These are phyloP conservation scores for Cyaniris semiargus DNA, from an alignment of 2,888 invertebrate species.

Conservation along the genomic window DNA sequence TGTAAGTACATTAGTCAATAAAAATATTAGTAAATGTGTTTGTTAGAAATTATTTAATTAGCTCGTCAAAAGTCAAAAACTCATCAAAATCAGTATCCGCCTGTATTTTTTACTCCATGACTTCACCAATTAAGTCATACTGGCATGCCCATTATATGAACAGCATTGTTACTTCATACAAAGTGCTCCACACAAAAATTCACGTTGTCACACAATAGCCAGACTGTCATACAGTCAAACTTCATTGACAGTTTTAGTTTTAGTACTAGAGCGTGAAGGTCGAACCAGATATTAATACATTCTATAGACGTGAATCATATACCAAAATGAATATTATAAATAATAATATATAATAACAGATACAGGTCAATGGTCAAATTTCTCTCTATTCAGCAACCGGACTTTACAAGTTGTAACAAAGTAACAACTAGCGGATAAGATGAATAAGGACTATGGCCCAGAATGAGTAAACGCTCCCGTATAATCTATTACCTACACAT, in stretches of 20 bases:
- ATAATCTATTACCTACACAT: not conserved
- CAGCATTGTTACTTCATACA: not conserved
- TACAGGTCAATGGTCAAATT: not conserved
- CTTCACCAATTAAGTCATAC: slow-evolving; percentile 12
- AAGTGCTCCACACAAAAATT: not conserved
- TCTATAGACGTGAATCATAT: not conserved
- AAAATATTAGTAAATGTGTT: too few relatives aligned
- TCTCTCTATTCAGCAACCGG: not conserved
- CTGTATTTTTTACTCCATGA: not conserved
- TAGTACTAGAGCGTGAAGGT: not conserved
- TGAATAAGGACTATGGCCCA: too few relatives aligned
- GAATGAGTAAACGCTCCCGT: not conserved
- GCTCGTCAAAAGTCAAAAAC: not conserved
- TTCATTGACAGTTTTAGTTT: slow-evolving; percentile 1
- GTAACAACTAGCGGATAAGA: not conserved
- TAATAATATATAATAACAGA: too few relatives aligned
- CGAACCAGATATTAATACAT: not conserved
- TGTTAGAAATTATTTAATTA: too few relatives aligned
- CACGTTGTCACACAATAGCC: not conserved
- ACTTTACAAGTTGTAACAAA: too few relatives aligned
- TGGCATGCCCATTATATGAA: not conserved
- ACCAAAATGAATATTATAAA: not conserved
- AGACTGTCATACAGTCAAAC: not conserved
- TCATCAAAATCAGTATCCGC: not conserved
- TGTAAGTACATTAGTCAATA: too few relatives aligned